These are phyloP conservation scores for Petrocephalus schoutedeni DNA, from an alignment of 2,797 vertebrate species.

Conservation along the genomic window DNA sequence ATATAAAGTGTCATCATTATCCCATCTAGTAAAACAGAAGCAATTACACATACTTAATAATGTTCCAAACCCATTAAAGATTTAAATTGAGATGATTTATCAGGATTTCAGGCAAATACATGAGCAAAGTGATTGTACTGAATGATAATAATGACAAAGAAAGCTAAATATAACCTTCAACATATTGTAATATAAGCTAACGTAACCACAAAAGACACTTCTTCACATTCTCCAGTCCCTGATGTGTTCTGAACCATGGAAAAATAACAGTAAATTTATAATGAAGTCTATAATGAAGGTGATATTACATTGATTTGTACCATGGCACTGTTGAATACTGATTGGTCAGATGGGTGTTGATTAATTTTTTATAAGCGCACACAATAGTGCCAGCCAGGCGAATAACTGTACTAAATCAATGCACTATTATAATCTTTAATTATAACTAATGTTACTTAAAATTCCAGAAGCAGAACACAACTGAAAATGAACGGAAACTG, in stretches of 20 bases:
- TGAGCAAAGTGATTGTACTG: background rate
- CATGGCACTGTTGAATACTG: background rate
- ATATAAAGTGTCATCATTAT: background rate
- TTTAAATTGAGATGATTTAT: constrained; percentile 6
- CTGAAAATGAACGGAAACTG: background rate
- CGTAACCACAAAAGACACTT: background rate
- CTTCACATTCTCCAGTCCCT: background rate
- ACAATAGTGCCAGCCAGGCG: background rate
- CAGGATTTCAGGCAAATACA: background rate
- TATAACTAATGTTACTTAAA: background rate
- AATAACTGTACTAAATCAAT: background rate
- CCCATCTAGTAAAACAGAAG: constrained; percentile 12
- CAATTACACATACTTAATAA: constrained; percentile 10
- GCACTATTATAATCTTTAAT: constrained; percentile 1
- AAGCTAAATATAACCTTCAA: background rate
- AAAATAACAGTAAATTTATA: constrained; percentile 1
- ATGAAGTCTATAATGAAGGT: background rate
- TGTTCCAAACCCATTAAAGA: background rate
- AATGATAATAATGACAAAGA: background rate
- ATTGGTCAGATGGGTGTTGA: background rate
- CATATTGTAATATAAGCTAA: background rate
- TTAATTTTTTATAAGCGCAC: background rate
- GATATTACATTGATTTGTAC: background rate
- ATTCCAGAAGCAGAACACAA: background rate
- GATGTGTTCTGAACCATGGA: constrained; percentile 1